These are phyloP conservation scores for Brachycybe producta DNA, from an alignment of 2,888 invertebrate species.

Conservation along the genomic window DNA sequence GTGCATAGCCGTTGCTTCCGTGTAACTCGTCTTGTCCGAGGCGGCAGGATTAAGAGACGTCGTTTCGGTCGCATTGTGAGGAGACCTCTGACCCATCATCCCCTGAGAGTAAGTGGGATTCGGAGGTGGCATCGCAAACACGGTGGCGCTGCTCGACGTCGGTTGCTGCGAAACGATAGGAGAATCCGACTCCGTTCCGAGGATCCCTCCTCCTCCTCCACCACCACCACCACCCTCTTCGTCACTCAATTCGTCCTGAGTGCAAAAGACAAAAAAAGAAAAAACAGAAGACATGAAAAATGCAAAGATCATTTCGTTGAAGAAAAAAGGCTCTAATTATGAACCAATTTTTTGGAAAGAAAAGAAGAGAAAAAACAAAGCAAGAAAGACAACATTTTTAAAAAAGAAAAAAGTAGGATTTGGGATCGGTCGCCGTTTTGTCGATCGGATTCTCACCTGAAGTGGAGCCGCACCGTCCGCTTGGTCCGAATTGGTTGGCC, in stretches of 20 bases:
- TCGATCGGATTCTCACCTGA: too few species aligned
- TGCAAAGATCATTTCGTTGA: not conserved
- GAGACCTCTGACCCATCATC: constrained; percentile 32
- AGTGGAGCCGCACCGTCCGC: too few species aligned
- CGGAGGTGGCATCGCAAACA: constrained; percentile 50
- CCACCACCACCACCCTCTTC: constrained; percentile 35
- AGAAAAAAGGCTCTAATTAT: not conserved
- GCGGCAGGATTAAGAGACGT: constrained; percentile 47
- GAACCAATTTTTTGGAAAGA: too few species aligned
- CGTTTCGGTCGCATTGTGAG: constrained; percentile 40
- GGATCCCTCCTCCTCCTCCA: too few species aligned
- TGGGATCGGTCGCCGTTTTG: too few species aligned
- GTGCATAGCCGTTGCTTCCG: constrained; percentile 7
- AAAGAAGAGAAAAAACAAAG: constrained; percentile 13
- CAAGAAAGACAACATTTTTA: constrained; percentile 30
- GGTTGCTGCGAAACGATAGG: constrained; percentile 40
- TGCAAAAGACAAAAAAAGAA: not conserved
- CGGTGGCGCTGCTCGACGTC: constrained; percentile 28
- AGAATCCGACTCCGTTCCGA: too few species aligned
- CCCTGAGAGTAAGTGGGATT: not conserved
- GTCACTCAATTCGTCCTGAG: constrained; percentile 22
- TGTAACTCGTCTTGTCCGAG: constrained; percentile 35
- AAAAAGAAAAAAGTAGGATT: not conserved
- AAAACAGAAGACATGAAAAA: not conserved
- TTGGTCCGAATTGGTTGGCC: too few species aligned